A percentile compares a stretch with the other conserved stretches of the same genome.
These are phyloP conservation scores for Excalfactoria chinensis DNA, from an alignment of 2,113 vertebrate species.

Conservation along the genomic window DNA sequence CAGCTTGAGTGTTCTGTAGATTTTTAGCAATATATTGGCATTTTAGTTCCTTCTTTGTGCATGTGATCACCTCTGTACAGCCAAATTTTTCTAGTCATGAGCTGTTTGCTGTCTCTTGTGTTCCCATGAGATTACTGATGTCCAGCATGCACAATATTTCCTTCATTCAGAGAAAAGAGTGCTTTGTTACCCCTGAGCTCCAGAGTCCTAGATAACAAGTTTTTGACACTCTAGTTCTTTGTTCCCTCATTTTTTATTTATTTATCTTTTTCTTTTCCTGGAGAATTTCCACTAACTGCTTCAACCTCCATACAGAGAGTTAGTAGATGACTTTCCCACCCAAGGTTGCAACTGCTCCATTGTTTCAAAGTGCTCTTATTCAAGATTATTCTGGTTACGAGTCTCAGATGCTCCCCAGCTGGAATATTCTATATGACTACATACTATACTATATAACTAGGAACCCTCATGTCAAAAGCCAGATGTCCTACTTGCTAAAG, in stretches of 20 bases:
- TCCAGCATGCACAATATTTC: neutral
- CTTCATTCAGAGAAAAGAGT: neutral
- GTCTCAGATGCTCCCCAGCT: neutral
- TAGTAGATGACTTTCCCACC: neutral
- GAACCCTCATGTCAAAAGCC: neutral
- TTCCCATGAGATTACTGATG: neutral
- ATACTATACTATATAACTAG: neutral
- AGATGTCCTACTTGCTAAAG: neutral
- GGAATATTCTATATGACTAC: too few relatives aligned
- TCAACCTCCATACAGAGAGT: neutral
- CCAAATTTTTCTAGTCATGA: neutral
- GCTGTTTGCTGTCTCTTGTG: neutral
- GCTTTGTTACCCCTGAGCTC: neutral
- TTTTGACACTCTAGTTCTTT: neutral
- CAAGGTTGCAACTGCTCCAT: neutral
- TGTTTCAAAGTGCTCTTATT: neutral
- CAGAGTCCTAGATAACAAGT: neutral
- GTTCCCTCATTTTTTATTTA: conserved; percentile 8
- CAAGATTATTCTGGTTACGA: neutral
- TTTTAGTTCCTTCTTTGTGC: neutral
- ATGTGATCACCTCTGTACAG: neutral
- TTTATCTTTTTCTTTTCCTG: neutral
- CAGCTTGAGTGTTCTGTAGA: neutral
- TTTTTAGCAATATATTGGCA: neutral
- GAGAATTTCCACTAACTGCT: neutral